Percentiles rank a stretch among this genome's conserved stretches.
phyloP scores from a whole-genome alignment of 2,797 vertebrate genomes.

The Menidia menidia region DNA sequence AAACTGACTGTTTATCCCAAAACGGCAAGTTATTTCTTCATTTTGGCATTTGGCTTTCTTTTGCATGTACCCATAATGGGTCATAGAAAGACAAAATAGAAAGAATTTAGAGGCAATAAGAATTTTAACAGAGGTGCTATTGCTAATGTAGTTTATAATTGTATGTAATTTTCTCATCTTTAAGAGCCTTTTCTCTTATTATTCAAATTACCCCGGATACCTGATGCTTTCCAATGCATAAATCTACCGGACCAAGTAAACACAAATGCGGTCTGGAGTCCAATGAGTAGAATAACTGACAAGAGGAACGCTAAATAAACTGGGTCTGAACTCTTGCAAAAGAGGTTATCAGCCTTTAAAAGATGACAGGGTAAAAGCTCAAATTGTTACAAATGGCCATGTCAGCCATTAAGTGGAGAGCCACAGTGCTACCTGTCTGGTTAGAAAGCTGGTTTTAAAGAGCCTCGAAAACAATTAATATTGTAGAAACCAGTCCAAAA shows the following conservation, averaged over 20 bases:
- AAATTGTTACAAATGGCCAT: slow-evolving; percentile 36
- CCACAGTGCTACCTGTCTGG: slow-evolving; percentile 19
- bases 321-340: background rate
- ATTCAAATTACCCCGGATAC: slow-evolving; percentile 28
- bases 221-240: slow-evolving; percentile 8
- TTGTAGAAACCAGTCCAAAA: slow-evolving; percentile 12
- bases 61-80: too few relatives aligned
- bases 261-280: slow-evolving; percentile 24
- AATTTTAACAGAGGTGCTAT: background rate
- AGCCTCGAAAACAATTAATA: slow-evolving; percentile 1
- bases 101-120: background rate
- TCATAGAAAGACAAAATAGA: too few relatives aligned
- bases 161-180: background rate
- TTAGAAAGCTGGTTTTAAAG: slow-evolving; percentile 16
- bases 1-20: too few relatives aligned
- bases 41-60: too few relatives aligned
- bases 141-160: background rate
- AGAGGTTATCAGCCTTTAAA: slow-evolving; percentile 33
- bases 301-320: slow-evolving; percentile 20
- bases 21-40: too few relatives aligned
- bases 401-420: slow-evolving; percentile 24
- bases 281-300: slow-evolving; percentile 26
- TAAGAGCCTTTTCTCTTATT: background rate
- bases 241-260: background rate
- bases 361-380: slow-evolving; percentile 29